Evolutionary conservation across 1,140 invertebrate species (phyloP).

Genomic region (Amyelois transitella): DNA sequence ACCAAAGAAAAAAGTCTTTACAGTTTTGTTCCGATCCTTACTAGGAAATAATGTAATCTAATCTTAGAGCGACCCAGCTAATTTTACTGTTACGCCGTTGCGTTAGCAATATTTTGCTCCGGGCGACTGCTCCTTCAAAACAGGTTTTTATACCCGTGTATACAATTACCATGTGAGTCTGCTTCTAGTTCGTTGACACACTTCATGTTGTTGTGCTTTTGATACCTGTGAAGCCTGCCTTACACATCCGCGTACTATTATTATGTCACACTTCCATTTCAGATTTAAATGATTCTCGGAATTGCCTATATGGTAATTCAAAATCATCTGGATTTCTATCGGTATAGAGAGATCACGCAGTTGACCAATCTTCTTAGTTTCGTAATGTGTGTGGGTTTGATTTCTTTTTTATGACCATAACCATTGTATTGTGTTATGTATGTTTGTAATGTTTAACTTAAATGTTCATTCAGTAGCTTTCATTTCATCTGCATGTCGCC

Average conservation of each 20-base stretch:
- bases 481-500: too few species aligned
- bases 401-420: too few species aligned
- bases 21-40: neutral
- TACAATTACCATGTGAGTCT: slow-evolving; percentile 18
- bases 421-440: too few species aligned
- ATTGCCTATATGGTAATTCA: neutral
- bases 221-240: neutral
- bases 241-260: neutral
- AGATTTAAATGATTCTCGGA: neutral
- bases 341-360: too few species aligned
- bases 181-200: slow-evolving; percentile 28
- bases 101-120: slow-evolving; percentile 1
- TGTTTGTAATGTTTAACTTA: too few species aligned
- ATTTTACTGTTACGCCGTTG: neutral
- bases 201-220: slow-evolving; percentile 2
- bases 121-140: slow-evolving; percentile 3
- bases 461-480: too few species aligned
- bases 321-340: neutral
- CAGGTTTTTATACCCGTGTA: slow-evolving; percentile 19
- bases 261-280: neutral
- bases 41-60: neutral
- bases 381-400: too few species aligned
- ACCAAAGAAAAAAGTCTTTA: too few species aligned
- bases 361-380: too few species aligned
- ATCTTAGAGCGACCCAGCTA: neutral